Evolutionary conservation across 2,113 vertebrate species (phyloP), one percentile per base, ranked within the genome.

Genomic region (Anseranas semipalmata): DNA sequence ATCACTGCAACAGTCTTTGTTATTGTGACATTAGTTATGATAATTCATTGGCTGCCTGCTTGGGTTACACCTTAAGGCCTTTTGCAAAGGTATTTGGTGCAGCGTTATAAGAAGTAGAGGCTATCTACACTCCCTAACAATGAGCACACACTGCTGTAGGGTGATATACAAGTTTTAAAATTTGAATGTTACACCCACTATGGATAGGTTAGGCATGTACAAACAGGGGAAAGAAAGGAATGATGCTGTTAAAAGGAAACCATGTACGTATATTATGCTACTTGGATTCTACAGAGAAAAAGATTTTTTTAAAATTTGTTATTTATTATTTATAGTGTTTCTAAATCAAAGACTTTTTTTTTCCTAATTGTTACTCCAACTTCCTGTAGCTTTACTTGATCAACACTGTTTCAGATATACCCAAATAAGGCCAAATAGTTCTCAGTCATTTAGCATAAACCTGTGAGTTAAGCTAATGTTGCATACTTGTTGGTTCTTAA

Each of bases 11-110:
- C 89, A 77, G 79, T 93, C 91, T 93, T 95, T 90, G 89, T 95
- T 94, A 89, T 96, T 95, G 91, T 94, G 85, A 88, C 82, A 91
- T 95, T 91, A 93, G 91, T 95, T 95, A 96, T 84, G 82, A 67
- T 95, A 95, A 95, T 91, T 95, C 81, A 95, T 95, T 95, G 89
- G 71, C 87, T 93, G 85, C 76, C 41, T 85, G 63, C 55, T 96
- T 9, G 4, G 59, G 53, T 79, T 33, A 52, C 53, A 83, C 77
- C 87, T 95, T 59, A 79, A 16, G 0, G 15, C 32, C 33, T 86
- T 88, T 83, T 84, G 63, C 84, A 63, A 74, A 87, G 62, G 32
- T 87, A 27, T 87, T 67, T 87, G 68, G 41, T 81, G 6, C n/a
- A 4, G 50, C 53, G n/a, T 78, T 55, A 5, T 41, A 58, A 55